Percentiles rank a stretch among this genome's conserved stretches.
phyloP scores from a whole-genome alignment of 2,113 vertebrate species.

The Ptilorrhoa leucosticta region DNA sequence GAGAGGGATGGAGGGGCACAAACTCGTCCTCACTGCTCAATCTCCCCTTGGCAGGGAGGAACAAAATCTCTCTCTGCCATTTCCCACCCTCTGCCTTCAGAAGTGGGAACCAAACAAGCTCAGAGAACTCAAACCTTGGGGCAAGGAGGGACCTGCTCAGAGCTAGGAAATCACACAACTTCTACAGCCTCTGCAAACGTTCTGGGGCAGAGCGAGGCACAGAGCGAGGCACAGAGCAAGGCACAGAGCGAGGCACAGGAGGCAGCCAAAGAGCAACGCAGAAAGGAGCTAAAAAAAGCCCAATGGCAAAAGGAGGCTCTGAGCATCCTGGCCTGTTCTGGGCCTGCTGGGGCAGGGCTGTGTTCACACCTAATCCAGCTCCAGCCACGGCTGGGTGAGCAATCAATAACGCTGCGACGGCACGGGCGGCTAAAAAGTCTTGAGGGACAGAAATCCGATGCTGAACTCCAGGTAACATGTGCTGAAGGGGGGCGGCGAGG shows the following conservation, averaged over 20 bases:
- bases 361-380: conserved; percentile 50
- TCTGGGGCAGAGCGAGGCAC: rapidly evolving
- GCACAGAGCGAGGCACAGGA: background rate
- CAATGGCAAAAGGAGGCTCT: rapidly evolving
- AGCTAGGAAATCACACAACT: background rate
- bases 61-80: background rate
- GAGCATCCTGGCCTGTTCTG: background rate
- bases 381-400: conserved; percentile 1
- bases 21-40: rapidly evolving
- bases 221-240: background rate
- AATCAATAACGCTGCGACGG: conserved; percentile 9
- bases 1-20: background rate
- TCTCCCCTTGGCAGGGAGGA: background rate
- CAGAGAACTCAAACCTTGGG: background rate
- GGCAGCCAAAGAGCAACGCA: background rate
- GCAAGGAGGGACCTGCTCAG: background rate
- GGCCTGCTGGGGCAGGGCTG: background rate
- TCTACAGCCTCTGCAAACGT: background rate
- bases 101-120: background rate
- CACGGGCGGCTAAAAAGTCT: conserved; percentile 42
- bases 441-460: conserved; percentile 42
- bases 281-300: background rate
- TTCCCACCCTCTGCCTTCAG: background rate
- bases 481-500: conserved; percentile 4
- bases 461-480: background rate